Evolutionary conservation across 2,113 vertebrate genomes (phyloP).

Genomic region (Lepus timidus): DNA sequence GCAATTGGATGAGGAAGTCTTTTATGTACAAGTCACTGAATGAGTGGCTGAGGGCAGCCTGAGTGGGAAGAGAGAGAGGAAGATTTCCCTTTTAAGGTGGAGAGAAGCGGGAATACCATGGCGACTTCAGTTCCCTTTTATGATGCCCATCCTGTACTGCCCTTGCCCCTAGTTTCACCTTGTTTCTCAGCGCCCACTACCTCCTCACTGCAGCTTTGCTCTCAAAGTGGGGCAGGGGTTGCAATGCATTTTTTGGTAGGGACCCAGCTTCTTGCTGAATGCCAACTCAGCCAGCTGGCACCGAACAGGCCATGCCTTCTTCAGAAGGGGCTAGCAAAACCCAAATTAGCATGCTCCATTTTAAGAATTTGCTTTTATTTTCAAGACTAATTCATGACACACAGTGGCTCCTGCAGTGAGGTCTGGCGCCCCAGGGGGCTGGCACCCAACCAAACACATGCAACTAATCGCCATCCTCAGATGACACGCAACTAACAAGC

Average conservation of each 20-base stretch:
- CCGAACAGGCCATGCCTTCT: conserved; percentile 81
- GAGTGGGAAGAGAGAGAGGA: conserved; percentile 31
- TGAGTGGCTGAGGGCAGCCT: conserved; percentile 33
- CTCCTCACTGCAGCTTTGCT: conserved; percentile 65
- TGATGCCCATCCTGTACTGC: neutral
- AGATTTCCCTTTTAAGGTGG: conserved; percentile 1
- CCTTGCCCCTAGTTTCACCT: conserved; percentile 66
- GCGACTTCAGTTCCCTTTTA: neutral
- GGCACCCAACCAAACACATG: conserved; percentile 82
- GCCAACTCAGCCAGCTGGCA: conserved; percentile 82
- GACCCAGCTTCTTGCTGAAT: conserved; percentile 72
- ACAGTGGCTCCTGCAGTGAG: conserved; percentile 77
- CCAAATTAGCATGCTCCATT: conserved; percentile 83
- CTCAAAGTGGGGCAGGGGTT: neutral
- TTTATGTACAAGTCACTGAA: conserved; percentile 79
- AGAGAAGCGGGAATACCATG: neutral
- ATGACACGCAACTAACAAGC: conserved; percentile 77
- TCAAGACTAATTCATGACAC: conserved; percentile 83
- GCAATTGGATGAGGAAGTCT: conserved; percentile 76
- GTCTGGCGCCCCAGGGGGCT: conserved; percentile 61
- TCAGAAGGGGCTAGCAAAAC: conserved; percentile 78
- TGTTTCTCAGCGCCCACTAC: neutral
- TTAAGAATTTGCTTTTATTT: conserved; percentile 82
- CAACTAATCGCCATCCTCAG: conserved; percentile 79
- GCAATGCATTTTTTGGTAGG: conserved; percentile 59